Base-by-base conservation (phyloP, 1,140 invertebrate genomes). In the Caerostris darwini region DNA sequence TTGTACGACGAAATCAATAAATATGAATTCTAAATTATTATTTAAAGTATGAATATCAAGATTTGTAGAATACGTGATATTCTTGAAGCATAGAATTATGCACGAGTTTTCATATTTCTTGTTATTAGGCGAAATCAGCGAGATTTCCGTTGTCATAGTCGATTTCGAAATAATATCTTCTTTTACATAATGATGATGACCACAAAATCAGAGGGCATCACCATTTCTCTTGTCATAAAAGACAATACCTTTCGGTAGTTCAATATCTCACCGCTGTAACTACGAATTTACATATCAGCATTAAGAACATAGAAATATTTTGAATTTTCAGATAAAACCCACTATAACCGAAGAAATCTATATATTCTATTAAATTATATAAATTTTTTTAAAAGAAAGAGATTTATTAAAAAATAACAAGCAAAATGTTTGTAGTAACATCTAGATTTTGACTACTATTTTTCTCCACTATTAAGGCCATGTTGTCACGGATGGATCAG, bases 121-220 rank as follows among this genome's bases (percentile, higher is more conserved):
- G 34, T 77, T 77, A 77, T 77, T 77, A 77, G 19, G 71, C 19
- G 34, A 77, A 77, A 77, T 77, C 56, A 83, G 56, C 14, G 82
- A 83, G 12, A 19, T 58, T 3, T 19, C 19, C 82, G n/a, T 87
- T 87, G 53, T 50, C n/a, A 64, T 3, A 56, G n/a, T 83, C 12
- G 17, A 57, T 14, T 17, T 50, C 7, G 82, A 57, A 87, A 50
- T 10, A 10, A n/a, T 56, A 17, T 2, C 54, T 34, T 87, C 85
- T 61, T 87, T 50, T 64, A 14, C 12, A 53, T 90, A 90, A 90
- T 90, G 87, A 90, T 90, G 87, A 90, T 90, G 61, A 90, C 87
- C 53, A 8, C n/a, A 50, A 71, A 90, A 90, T 90, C 71, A 90
- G 64, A 57, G 64, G 50, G n/a, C 87, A 90, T 90, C 87, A 90